These are phyloP conservation scores for Columba livia DNA, from an alignment of 2,113 vertebrate genomes.

Conservation along the genomic window DNA sequence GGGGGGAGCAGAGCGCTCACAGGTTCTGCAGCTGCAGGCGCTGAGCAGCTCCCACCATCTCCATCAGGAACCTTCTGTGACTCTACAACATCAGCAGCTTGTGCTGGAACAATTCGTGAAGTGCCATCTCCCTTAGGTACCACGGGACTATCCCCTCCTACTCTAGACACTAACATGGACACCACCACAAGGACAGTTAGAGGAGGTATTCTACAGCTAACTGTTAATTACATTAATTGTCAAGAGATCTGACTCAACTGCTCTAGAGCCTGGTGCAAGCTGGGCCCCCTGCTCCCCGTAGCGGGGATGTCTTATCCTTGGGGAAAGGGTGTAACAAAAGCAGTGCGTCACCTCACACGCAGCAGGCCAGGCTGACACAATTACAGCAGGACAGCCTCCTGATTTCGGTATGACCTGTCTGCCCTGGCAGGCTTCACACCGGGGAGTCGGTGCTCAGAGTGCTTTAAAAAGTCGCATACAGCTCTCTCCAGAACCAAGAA, in stretches of 20 bases:
- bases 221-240: background rate
- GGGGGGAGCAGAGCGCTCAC: background rate
- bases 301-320: background rate
- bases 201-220: background rate
- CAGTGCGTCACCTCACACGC: background rate
- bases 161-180: background rate
- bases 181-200: background rate
- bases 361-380: background rate
- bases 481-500: background rate
- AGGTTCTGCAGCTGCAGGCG: background rate
- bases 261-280: background rate
- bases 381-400: background rate
- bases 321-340: background rate
- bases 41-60: background rate
- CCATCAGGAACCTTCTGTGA: background rate
- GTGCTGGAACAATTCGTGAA: background rate
- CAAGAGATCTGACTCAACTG: background rate
- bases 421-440: background rate
- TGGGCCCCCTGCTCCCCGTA: background rate
- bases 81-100: background rate
- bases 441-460: background rate
- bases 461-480: background rate
- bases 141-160: background rate
- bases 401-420: background rate
- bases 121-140: background rate